Conservation (phyloP, 2,797 vertebrate genomes). For the Pelochelys cantorii region DNA sequence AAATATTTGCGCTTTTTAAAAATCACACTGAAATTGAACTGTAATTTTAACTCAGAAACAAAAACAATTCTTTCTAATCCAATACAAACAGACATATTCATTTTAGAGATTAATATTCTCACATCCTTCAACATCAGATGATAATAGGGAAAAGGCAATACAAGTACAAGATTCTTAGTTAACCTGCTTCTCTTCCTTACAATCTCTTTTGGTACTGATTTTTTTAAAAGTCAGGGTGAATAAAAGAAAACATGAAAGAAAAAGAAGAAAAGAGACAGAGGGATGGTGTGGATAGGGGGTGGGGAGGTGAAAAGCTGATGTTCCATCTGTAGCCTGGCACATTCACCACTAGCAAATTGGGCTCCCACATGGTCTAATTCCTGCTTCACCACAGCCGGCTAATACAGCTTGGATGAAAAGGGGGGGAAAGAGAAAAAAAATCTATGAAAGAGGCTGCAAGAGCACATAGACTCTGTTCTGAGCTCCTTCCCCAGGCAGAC, state of each 20-base stretch:
- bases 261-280: constrained; percentile 11
- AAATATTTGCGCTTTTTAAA: neutral
- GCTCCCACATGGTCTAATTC: constrained; percentile 92
- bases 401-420: constrained; percentile 88
- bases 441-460: constrained; percentile 87
- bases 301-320: constrained; percentile 80
- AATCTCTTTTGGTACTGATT: neutral
- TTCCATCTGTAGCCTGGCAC: constrained; percentile 63
- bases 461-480: constrained; percentile 91
- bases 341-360: constrained; percentile 86
- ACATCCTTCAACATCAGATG: constrained; percentile 8
- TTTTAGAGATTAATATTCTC: constrained; percentile 37
- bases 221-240: neutral
- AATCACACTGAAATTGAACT: neutral
- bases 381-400: constrained; percentile 85
- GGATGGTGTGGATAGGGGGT: neutral
- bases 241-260: constrained; percentile 22
- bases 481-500: constrained; percentile 94
- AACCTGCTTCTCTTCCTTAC: neutral
- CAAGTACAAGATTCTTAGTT: constrained; percentile 6
- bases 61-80: constrained; percentile 30
- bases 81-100: neutral
- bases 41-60: constrained; percentile 44
- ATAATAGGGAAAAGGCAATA: constrained; percentile 42
- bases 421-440: constrained; percentile 88